A percentile compares a stretch with the other conserved stretches of the same genome.
phyloP scores from a whole-genome alignment of 92 coral and sea anemone species.

The Phenganax marumi region DNA sequence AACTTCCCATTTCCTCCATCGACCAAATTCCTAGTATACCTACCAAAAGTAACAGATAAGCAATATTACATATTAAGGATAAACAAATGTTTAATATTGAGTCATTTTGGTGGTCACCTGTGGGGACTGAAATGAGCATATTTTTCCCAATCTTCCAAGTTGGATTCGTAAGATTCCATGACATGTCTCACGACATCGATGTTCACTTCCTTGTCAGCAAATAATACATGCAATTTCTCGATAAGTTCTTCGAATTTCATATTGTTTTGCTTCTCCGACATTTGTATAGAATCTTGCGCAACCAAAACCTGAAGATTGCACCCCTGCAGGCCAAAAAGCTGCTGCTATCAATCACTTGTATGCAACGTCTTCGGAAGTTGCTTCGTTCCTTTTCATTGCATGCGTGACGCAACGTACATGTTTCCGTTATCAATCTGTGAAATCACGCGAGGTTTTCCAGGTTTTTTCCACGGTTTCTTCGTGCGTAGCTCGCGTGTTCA shows the following conservation, averaged over 20 bases:
- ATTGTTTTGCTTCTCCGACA: slow-evolving; percentile 37
- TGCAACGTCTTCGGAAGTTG: too few relatives aligned
- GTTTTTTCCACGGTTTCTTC: neutral
- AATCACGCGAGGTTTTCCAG: neutral
- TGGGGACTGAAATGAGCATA: slow-evolving; percentile 89
- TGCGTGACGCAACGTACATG: neutral
- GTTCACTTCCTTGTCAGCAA: slow-evolving; percentile 70
- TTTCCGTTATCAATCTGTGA: neutral
- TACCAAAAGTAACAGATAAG: slow-evolving; percentile 27
- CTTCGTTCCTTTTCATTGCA: neutral
- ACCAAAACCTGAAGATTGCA: neutral
- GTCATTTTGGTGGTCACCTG: slow-evolving; percentile 46
- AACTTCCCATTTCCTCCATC: slow-evolving; percentile 98
- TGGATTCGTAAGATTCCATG: slow-evolving; percentile 72
- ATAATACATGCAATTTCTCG: slow-evolving; percentile 64
- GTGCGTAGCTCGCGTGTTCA: neutral
- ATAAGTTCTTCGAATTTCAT: slow-evolving; percentile 66
- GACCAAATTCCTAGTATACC: slow-evolving; percentile 90
- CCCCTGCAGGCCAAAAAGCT: neutral
- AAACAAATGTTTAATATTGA: neutral
- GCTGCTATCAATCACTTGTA: neutral
- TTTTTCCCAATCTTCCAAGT: slow-evolving; percentile 75
- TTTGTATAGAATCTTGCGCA: neutral
- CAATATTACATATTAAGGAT: neutral
- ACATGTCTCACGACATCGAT: slow-evolving; percentile 75